phyloP scores from a whole-genome alignment of 2,113 vertebrate genomes.

The Tupaia tana region DNA sequence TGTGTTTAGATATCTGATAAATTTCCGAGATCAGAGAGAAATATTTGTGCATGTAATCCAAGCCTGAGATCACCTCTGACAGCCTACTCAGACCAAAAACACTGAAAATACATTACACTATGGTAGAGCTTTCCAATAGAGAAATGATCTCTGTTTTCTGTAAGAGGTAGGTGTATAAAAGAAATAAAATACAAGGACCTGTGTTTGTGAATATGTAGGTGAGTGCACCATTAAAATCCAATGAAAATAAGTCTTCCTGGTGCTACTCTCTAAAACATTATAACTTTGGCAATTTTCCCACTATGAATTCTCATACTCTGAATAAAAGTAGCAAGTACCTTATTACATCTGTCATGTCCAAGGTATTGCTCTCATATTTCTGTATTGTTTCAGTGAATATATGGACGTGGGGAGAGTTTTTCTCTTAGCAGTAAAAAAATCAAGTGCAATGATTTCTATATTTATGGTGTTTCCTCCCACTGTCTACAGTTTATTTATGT shows the following conservation, averaged over 20 bases:
- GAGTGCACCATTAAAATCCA: not conserved
- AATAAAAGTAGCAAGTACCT: not conserved
- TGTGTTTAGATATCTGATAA: not conserved
- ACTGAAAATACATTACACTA: not conserved
- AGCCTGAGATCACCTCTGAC: not conserved
- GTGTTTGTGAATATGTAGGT: not conserved
- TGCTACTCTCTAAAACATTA: not conserved
- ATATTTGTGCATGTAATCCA: not conserved
- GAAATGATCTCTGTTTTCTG: not conserved
- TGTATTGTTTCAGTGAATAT: not conserved
- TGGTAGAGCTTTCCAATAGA: not conserved
- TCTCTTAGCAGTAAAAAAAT: conserved; percentile 41
- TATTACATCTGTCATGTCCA: not conserved
- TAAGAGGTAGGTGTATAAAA: not conserved
- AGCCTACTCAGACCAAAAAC: not conserved
- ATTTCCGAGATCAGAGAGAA: not conserved
- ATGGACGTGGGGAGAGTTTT: not conserved
- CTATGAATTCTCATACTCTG: not conserved
- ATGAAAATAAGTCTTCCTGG: not conserved
- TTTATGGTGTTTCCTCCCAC: conserved; percentile 75
- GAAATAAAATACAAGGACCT: not conserved
- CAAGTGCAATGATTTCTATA: conserved; percentile 69
- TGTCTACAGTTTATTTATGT: conserved; percentile 84
- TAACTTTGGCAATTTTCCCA: not conserved
- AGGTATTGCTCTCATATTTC: not conserved